Base-by-base conservation (phyloP, 2,888 invertebrate genomes). In the Trissolcus brochymenae region DNA sequence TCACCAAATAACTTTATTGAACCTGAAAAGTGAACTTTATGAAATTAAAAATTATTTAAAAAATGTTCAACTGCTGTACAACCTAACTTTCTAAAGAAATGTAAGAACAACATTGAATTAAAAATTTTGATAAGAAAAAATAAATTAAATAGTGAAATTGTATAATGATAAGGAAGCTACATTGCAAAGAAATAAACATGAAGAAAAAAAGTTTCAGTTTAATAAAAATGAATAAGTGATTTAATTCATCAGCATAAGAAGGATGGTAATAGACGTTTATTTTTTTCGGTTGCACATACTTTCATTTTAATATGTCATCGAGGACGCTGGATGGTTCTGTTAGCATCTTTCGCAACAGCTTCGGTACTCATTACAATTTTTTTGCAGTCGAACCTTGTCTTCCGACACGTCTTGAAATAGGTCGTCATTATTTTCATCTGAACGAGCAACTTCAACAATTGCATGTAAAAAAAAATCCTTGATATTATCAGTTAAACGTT, bases 251-350 rank as follows among this genome's bases (percentile, higher is more conserved):
- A 11, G 7, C 35, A 35, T 35, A 35, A 35, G 14, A 46, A 16
- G n/a, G n/a, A 43, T 43, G 13, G 16, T 46, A n/a, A 46, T 46
- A 16, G 46, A 43, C n/a, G 43, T 43, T 40, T 19, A 54, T 54
- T 17, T 25, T 61, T 64, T 71, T 62, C 51, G 46, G 16, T 4
- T 14, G 11, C 6, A 4, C 46, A 35, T 35, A 56, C 64, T 57
- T 71, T 64, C 62, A 41, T 71, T 57, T 43, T 9, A 61, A 53
- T 53, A 29, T 49, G 53, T 50, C 29, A 29, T 7, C 51, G 62
- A 71, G 71, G 57, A 71, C 71, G 51, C n/a, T 43, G 35, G 43
- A 41, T 46, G 16, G 46, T 16, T 16, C 14, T 46, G 6, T 46
- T 46, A 14, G 46, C 16, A 2, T 7, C n/a, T 46, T 46, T 46